Percentiles rank a stretch among this genome's conserved stretches.
phyloP scores from a whole-genome alignment of 2,113 vertebrate genomes.

The Sphaerodactylus townsendi region DNA sequence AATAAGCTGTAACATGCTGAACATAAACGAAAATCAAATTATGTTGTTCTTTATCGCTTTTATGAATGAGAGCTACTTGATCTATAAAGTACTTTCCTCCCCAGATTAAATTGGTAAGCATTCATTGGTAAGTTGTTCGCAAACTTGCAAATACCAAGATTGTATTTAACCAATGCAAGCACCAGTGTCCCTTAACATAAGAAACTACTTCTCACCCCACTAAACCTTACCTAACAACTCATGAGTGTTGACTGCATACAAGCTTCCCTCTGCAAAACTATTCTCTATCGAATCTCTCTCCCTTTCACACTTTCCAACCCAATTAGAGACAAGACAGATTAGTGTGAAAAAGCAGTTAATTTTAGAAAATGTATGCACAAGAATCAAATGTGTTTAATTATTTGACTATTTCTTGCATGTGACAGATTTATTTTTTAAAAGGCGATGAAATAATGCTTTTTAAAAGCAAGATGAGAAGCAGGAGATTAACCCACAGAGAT shows the following conservation, averaged over 20 bases:
- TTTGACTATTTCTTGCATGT: slow-evolving; percentile 77
- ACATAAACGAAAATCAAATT: neutral
- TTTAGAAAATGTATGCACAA: slow-evolving; percentile 84
- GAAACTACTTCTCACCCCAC: slow-evolving; percentile 23
- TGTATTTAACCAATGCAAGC: slow-evolving; percentile 27
- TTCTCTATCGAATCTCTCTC: slow-evolving; percentile 71
- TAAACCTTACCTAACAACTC: slow-evolving; percentile 42
- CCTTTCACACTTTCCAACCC: slow-evolving; percentile 82
- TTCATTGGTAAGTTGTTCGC: neutral
- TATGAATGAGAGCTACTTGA: too few relatives aligned
- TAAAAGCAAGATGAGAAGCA: slow-evolving; percentile 61
- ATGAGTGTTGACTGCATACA: slow-evolving; percentile 44
- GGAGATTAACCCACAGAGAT: slow-evolving; percentile 36
- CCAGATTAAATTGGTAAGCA: slow-evolving; percentile 11
- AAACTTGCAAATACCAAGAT: slow-evolving; percentile 19
- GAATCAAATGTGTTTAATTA: slow-evolving; percentile 85
- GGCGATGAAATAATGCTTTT: slow-evolving; percentile 67
- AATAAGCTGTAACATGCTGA: neutral
- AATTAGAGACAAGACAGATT: slow-evolving; percentile 83
- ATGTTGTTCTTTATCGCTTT: neutral
- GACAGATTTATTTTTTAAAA: slow-evolving; percentile 73
- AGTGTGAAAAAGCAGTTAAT: slow-evolving; percentile 82
- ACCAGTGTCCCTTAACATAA: slow-evolving; percentile 22
- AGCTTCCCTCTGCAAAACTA: slow-evolving; percentile 68
- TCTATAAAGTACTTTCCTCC: neutral